Conservation (phyloP, 2,888 invertebrate genomes). For the Empis livida region DNA sequence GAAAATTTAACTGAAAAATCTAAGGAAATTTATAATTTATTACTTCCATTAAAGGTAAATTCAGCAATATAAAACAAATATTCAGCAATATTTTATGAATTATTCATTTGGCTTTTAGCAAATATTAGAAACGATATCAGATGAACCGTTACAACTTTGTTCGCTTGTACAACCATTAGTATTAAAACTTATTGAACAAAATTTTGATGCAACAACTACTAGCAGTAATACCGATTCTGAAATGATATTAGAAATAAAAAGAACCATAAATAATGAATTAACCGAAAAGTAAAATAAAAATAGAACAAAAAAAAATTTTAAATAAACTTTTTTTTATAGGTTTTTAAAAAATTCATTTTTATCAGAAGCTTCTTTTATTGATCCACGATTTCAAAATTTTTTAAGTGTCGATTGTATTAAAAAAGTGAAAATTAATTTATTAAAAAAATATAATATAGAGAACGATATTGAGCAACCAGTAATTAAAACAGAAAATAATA, state of each 20-base stretch:
- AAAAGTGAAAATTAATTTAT: conserved; percentile 10
- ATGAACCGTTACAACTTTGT: too few relatives aligned
- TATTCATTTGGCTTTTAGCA: too few relatives aligned
- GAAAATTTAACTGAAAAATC: background rate
- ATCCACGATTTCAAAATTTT: conserved; percentile 21
- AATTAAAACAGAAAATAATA: conserved; percentile 8
- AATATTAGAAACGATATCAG: too few relatives aligned
- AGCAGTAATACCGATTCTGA: too few relatives aligned
- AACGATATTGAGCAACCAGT: conserved; percentile 12
- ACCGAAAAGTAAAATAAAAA: too few relatives aligned
- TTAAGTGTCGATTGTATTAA: conserved; percentile 11
- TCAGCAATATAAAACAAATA: too few relatives aligned
- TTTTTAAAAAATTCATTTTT: conserved; percentile 15
- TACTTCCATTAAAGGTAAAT: background rate
- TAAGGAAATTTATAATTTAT: background rate
- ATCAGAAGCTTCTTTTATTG: conserved; percentile 20
- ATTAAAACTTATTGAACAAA: too few relatives aligned
- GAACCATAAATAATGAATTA: too few relatives aligned
- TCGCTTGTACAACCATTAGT: too few relatives aligned
- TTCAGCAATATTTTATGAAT: too few relatives aligned
- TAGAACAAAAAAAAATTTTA: background rate
- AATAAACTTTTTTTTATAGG: conserved; percentile 8
- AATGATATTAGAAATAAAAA: too few relatives aligned
- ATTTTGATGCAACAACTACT: too few relatives aligned
- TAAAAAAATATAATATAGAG: conserved; percentile 9